Conservation (phyloP, 1,140 invertebrate genomes). For the Leptestheria dahalacensis region DNA sequence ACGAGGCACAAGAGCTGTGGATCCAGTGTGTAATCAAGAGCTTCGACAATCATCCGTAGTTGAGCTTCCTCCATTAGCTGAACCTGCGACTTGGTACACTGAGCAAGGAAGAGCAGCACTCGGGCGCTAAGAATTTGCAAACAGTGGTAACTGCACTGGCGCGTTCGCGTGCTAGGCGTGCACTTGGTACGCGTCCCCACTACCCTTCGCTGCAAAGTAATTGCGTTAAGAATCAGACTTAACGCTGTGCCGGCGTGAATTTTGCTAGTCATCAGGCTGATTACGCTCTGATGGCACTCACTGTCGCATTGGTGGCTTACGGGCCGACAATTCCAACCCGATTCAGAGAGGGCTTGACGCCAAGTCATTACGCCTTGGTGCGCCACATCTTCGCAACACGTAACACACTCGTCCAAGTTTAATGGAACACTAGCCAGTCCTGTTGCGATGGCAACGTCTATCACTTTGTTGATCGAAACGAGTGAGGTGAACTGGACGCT, state of each 20-base stretch:
- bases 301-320: constrained; percentile 19
- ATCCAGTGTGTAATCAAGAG: constrained; percentile 47
- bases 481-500: constrained; percentile 43
- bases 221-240: constrained; percentile 47
- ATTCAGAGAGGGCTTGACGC: constrained; percentile 23
- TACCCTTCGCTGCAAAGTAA: constrained; percentile 51
- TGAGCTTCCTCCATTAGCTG: constrained; percentile 39
- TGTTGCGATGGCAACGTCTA: constrained; percentile 33
- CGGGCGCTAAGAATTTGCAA: constrained; percentile 46
- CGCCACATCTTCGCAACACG: constrained; percentile 16
- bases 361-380: constrained; percentile 25
- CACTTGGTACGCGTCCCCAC: constrained; percentile 43
- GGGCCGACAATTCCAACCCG: constrained; percentile 19
- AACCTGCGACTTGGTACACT: constrained; percentile 35
- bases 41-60: constrained; percentile 40
- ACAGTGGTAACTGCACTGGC: constrained; percentile 49
- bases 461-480: constrained; percentile 41
- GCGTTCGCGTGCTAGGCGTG: constrained; percentile 38
- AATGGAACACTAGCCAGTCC: not conserved
- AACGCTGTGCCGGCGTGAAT: constrained; percentile 38
- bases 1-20: constrained; percentile 53
- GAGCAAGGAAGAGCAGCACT: constrained; percentile 44
- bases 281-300: constrained; percentile 21
- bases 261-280: constrained; percentile 28
- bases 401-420: not conserved